Base-by-base conservation (phyloP, 2,113 vertebrate species). In the Hypocryptadius cinnamomeus region DNA sequence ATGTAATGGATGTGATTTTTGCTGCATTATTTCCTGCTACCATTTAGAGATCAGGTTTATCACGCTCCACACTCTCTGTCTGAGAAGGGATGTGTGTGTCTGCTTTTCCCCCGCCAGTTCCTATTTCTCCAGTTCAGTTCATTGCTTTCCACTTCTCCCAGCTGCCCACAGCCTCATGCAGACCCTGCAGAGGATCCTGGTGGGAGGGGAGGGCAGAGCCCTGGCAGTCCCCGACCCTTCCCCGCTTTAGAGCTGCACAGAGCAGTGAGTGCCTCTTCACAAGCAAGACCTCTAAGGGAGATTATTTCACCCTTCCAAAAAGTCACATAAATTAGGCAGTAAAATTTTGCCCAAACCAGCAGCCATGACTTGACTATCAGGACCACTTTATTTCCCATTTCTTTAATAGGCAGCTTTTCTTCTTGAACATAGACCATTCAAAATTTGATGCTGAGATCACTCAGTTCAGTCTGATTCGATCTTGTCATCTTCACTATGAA, bases 91-190 rank as follows among this genome's bases (percentile, higher is more conserved):
- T 44, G 56, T 42, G 39, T 5, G 4, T 44, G 28, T 83, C 68
- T 70, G 72, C 25, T 92, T 92, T 83, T 86, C 51, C 56, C 77
- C 93, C 1, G 0, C 56, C 56, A 40, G 68, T 23, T 91, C 66
- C 16, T 79, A 45, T 85, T 94, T 85, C 91, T 92, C 50, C 85
- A 89, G 81, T n/a, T 77, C 89, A 89, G 70, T 40, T 89, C 79
- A 91, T 59, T 83, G 70, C 95, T 83, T 78, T 44, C 71, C 64
- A 64, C 33, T 44, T 51, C 76, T 60, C 92, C 72, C 64, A 73
- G 47, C 8, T 76, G 47, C 40, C 64, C 2, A 3, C 44, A 81
- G 77, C 20, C 61, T 78, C 28, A 1, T 13, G 61, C 48, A 86
- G 79, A 35, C 44, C 44, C 61, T 48, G 78, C 12, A 15, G 74